Evolutionary conservation across 2,113 vertebrate genomes (phyloP).

Genomic region (Trematocara unimaculatum): DNA sequence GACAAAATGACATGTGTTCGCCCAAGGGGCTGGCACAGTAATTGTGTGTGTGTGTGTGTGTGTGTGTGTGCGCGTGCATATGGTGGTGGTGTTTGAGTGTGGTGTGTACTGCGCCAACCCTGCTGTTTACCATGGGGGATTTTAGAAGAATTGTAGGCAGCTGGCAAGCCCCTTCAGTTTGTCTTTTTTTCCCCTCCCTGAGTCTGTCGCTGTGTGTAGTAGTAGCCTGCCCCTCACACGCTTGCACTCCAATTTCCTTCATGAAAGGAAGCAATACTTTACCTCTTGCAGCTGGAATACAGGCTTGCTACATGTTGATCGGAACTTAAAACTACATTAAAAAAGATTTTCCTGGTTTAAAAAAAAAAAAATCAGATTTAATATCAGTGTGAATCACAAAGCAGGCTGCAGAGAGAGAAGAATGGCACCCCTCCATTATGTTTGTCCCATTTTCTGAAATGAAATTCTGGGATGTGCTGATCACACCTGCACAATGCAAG

Average conservation of each 20-base stretch:
- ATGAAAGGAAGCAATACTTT: conserved; percentile 51
- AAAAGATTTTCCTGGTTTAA: not conserved
- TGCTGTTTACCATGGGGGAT: conserved; percentile 63
- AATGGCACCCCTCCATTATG: not conserved
- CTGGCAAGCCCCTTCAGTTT: conserved; percentile 42
- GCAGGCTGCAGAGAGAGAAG: not conserved
- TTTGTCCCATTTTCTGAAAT: not conserved
- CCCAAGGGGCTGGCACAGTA: conserved; percentile 61
- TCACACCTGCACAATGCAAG: not conserved
- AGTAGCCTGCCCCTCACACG: not conserved
- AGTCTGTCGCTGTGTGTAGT: conserved; percentile 16
- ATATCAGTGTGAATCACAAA: not conserved
- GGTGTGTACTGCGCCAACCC: conserved; percentile 27
- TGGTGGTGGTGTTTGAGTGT: conserved; percentile 34
- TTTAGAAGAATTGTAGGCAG: conserved; percentile 56
- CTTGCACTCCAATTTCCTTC: conserved; percentile 37
- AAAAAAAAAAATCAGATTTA: not conserved
- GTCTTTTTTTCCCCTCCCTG: not conserved
- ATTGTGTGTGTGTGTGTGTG: conserved; percentile 6
- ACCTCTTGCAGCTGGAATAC: not conserved
- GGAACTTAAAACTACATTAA: not conserved
- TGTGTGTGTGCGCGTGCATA: conserved; percentile 13
- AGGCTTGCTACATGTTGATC: not conserved
- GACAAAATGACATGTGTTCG: conserved; percentile 68
- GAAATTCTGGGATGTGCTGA: not conserved